phyloP scores from a whole-genome alignment of 1,140 invertebrate genomes.

The Drosophila nasuta region DNA sequence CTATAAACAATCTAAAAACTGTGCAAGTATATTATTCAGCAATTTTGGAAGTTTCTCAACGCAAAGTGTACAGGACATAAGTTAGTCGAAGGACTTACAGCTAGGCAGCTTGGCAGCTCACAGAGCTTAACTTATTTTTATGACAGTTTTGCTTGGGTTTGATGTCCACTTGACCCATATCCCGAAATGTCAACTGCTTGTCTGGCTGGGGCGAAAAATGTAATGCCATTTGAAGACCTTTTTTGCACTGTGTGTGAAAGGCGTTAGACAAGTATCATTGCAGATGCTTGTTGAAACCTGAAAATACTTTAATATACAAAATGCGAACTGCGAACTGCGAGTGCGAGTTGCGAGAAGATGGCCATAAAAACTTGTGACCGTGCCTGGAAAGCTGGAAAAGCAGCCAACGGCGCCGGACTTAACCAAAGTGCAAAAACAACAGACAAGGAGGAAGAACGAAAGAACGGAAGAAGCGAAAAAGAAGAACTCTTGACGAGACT shows the following conservation, averaged over 20 bases:
- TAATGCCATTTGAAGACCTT: constrained; percentile 32
- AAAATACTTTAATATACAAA: constrained; percentile 43
- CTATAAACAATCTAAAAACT: not conserved
- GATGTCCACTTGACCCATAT: constrained; percentile 41
- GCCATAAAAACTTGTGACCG: constrained; percentile 31
- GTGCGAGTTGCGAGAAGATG: not conserved
- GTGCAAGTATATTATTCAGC: not conserved
- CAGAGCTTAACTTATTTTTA: constrained; percentile 16
- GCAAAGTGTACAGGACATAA: constrained; percentile 13
- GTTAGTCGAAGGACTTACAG: constrained; percentile 8
- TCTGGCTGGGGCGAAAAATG: constrained; percentile 15
- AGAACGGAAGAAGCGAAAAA: not conserved
- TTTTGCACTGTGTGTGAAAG: constrained; percentile 24
- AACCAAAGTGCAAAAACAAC: constrained; percentile 37
- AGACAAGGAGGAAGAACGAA: not conserved
- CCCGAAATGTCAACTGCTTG: constrained; percentile 33
- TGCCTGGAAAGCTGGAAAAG: constrained; percentile 6
- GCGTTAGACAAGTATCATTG: constrained; percentile 36
- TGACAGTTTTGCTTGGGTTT: constrained; percentile 29
- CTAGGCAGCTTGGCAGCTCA: not conserved
- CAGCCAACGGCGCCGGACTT: constrained; percentile 22
- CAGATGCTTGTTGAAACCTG: constrained; percentile 23
- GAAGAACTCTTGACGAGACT: constrained; percentile 22
- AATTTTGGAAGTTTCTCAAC: not conserved
- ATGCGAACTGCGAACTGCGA: constrained; percentile 7